Evolutionary conservation across 2,797 vertebrate species (phyloP).

Genomic region (Xenops minutus): DNA sequence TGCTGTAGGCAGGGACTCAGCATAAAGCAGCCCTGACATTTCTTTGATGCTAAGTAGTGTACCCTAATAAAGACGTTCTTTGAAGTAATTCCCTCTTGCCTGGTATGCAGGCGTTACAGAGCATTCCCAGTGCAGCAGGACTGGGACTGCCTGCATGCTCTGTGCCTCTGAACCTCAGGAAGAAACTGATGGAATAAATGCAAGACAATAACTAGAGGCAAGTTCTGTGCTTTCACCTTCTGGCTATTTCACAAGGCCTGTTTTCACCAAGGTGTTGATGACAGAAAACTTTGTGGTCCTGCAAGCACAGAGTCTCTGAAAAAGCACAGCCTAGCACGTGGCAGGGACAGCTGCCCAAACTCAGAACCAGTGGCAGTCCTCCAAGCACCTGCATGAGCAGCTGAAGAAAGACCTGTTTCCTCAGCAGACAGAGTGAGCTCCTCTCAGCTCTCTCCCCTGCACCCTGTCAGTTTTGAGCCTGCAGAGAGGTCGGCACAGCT

Average conservation of each 20-base stretch:
- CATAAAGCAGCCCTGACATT: constrained; percentile 62
- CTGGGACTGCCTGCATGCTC: neutral
- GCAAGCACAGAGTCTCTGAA: neutral
- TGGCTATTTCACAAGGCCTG: neutral
- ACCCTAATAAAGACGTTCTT: constrained; percentile 47
- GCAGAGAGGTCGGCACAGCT: neutral
- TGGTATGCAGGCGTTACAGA: neutral
- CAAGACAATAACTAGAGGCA: neutral
- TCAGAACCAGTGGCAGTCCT: neutral
- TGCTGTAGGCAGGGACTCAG: constrained; percentile 12
- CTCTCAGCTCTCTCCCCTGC: neutral
- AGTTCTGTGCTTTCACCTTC: neutral
- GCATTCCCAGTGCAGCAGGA: neutral
- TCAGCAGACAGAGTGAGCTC: neutral
- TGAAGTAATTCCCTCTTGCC: constrained; percentile 22
- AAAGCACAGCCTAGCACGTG: neutral
- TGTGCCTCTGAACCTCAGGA: neutral
- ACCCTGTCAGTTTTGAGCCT: neutral
- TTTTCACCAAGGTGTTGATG: neutral
- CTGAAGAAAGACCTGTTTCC: neutral
- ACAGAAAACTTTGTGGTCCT: neutral
- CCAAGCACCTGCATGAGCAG: neutral
- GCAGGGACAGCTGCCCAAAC: neutral
- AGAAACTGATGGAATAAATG: neutral
- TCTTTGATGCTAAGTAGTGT: constrained; percentile 50